Conservation (phyloP, 2,888 invertebrate species). For the Aphodius sticticus region DNA sequence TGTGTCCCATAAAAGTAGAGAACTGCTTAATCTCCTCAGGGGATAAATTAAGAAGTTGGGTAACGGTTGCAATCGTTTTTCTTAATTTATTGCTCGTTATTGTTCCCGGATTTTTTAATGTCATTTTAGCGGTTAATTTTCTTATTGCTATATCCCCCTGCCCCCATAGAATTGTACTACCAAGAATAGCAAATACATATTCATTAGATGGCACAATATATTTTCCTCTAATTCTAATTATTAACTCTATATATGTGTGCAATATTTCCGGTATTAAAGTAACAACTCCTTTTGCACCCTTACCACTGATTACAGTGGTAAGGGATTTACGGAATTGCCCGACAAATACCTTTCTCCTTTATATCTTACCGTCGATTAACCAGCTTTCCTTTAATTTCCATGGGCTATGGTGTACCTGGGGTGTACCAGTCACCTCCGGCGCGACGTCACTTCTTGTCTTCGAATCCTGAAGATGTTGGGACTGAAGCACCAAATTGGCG, state of each 20-base stretch:
- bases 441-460: no score
- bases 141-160: conserved; percentile 47
- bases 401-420: no score
- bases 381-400: no score
- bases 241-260: conserved; percentile 41
- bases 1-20: conserved; percentile 42
- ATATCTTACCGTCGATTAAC: no score
- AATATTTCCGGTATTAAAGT: conserved; percentile 46
- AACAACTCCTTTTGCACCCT: conserved; percentile 47
- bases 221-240: conserved; percentile 43
- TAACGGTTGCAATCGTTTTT: conserved; percentile 47
- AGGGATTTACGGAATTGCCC: no score
- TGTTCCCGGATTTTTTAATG: conserved; percentile 41
- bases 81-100: conserved; percentile 46
- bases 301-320: conserved; percentile 46
- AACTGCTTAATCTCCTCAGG: conserved; percentile 40
- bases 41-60: conserved; percentile 44
- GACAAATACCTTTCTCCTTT: no score
- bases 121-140: conserved; percentile 42
- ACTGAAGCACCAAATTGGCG: no score
- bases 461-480: no score
- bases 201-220: conserved; percentile 46
- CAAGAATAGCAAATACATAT: conserved; percentile 47
- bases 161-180: conserved; percentile 45
- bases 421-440: no score